These are phyloP conservation scores for Sceloporus undulatus DNA, from an alignment of 2,113 vertebrate genomes.

Conservation along the genomic window DNA sequence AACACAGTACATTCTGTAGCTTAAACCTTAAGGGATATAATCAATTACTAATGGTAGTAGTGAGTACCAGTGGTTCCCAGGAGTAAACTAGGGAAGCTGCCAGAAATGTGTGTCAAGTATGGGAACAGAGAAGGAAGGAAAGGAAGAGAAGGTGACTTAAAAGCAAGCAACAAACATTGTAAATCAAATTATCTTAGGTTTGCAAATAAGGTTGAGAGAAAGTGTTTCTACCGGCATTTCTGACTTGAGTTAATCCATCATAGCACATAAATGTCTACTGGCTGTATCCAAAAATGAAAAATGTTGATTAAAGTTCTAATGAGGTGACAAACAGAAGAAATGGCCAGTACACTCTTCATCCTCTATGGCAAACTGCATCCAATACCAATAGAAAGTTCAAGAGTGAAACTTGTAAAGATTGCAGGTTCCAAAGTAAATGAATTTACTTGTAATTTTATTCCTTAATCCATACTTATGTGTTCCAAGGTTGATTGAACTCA, in stretches of 20 bases:
- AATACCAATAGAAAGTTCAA: neutral
- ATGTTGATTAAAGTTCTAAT: conserved; percentile 20
- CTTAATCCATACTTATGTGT: too few relatives aligned
- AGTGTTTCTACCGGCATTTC: conserved; percentile 4
- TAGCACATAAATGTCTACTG: conserved; percentile 18
- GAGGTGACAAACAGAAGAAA: conserved; percentile 1
- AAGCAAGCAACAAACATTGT: neutral
- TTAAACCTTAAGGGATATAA: neutral
- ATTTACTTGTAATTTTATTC: neutral
- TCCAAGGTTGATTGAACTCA: too few relatives aligned
- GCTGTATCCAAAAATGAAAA: conserved; percentile 11
- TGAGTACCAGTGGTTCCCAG: neutral
- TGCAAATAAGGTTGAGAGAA: neutral
- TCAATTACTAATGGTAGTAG: neutral
- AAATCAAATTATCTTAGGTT: conserved; percentile 1
- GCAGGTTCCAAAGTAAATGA: neutral
- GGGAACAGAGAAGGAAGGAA: neutral
- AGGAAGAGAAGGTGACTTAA: neutral
- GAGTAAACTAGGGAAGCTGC: neutral
- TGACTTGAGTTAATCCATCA: neutral
- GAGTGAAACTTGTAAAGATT: neutral
- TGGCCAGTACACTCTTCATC: neutral
- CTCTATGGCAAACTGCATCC: neutral
- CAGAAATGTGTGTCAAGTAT: neutral
- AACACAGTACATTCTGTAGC: neutral